Conservation (phyloP, 2,113 vertebrate species). For the Rana temporaria region DNA sequence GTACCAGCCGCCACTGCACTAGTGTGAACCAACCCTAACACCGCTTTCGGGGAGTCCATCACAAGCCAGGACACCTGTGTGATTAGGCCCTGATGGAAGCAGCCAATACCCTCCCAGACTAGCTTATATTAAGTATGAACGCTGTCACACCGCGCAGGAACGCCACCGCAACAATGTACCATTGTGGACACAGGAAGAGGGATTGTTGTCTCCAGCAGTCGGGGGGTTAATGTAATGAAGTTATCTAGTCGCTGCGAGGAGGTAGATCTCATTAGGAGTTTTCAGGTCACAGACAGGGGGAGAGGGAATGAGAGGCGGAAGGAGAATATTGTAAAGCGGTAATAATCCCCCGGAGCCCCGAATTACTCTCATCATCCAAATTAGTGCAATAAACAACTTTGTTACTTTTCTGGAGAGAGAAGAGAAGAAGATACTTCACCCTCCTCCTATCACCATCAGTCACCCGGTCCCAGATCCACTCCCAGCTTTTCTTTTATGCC, state of each 20-base stretch:
- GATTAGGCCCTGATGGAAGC: no score
- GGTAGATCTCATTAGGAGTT: constrained; percentile 44
- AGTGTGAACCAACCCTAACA: no score
- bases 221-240: constrained; percentile 26
- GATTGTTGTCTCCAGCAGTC: background rate
- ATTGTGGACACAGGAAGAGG: background rate
- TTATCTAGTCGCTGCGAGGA: constrained; percentile 17
- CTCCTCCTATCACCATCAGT: background rate
- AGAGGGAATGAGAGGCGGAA: no score
- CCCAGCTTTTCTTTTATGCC: no score
- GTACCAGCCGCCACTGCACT: no score
- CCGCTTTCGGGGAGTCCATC: no score
- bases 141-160: no score
- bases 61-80: no score
- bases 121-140: no score
- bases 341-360: constrained; percentile 33
- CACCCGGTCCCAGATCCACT: no score
- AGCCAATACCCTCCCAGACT: no score
- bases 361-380: constrained; percentile 13
- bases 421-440: background rate
- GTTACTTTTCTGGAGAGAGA: background rate
- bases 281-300: constrained; percentile 37
- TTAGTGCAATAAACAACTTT: constrained; percentile 46
- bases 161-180: no score
- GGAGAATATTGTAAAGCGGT: constrained; percentile 34